Percentiles rank a stretch among this genome's conserved stretches.
These are phyloP conservation scores for Lophius piscatorius DNA, from an alignment of 2,113 vertebrate genomes.

Conservation along the genomic window DNA sequence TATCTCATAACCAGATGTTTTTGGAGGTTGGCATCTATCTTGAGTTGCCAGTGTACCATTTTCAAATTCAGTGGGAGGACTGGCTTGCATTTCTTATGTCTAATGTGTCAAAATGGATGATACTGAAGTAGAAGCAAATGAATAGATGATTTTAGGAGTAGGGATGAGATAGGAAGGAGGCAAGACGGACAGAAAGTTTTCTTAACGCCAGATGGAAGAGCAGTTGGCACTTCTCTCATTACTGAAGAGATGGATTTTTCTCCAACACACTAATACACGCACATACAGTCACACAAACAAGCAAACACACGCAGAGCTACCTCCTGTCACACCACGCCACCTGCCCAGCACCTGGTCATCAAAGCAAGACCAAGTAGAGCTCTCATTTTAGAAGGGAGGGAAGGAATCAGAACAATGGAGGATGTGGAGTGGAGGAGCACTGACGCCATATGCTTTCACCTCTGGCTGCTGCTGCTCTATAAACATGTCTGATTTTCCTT, in stretches of 20 bases:
- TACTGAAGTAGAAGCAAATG: conserved; percentile 57
- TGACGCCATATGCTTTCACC: conserved; percentile 40
- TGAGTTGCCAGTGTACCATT: conserved; percentile 34
- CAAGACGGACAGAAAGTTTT: conserved; percentile 49
- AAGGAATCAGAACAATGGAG: conserved; percentile 26
- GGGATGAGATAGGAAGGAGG: conserved; percentile 45
- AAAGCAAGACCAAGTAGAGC: conserved; percentile 62
- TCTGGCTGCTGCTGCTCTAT: conserved; percentile 11
- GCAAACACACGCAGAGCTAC: conserved; percentile 39
- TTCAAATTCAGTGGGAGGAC: conserved; percentile 55
- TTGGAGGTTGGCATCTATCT: conserved; percentile 49
- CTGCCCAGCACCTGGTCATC: conserved; percentile 73
- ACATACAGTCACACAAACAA: conserved; percentile 19
- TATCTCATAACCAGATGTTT: conserved; percentile 54
- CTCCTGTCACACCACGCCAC: conserved; percentile 68
- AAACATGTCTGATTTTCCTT: conserved; percentile 22
- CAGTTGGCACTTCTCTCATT: conserved; percentile 77
- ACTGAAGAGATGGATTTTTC: conserved; percentile 69
- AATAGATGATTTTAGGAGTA: conserved; percentile 66
- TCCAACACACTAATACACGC: conserved; percentile 45
- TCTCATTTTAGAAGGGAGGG: conserved; percentile 41
- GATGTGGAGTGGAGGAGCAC: conserved; percentile 28
- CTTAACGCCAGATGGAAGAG: conserved; percentile 76
- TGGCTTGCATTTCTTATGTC: conserved; percentile 51
- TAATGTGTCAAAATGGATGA: conserved; percentile 65